These are phyloP conservation scores for Monopterus albus DNA, from an alignment of 2,113 vertebrate genomes.

Conservation along the genomic window DNA sequence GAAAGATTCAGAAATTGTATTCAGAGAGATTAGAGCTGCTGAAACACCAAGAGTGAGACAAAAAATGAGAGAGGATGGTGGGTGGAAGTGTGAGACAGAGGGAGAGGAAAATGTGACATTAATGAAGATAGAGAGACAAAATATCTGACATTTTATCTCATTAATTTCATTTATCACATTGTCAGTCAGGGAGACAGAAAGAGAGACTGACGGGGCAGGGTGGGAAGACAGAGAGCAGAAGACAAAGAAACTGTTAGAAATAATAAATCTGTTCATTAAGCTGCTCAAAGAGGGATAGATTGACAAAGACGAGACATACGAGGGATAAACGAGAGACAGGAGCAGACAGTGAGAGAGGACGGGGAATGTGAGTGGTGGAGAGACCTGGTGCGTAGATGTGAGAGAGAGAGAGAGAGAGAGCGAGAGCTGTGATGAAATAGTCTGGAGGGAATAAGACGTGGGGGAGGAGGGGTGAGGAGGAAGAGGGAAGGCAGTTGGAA, in stretches of 20 bases:
- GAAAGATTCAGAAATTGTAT: slow-evolving; percentile 12
- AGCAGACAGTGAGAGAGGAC: slow-evolving; percentile 17
- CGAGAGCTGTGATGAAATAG: slow-evolving; percentile 33
- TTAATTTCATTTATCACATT: slow-evolving; percentile 54
- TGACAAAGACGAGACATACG: slow-evolving; percentile 6
- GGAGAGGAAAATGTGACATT: slow-evolving; percentile 38
- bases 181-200: slow-evolving; percentile 28
- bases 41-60: slow-evolving; percentile 22
- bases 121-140: slow-evolving; percentile 22
- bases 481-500: slow-evolving; percentile 15
- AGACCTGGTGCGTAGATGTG: slow-evolving; percentile 48
- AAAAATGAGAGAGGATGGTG: slow-evolving; percentile 39
- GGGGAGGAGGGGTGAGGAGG: slow-evolving; percentile 20
- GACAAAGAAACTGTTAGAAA: slow-evolving; percentile 16
- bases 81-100: slow-evolving; percentile 71
- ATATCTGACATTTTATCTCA: slow-evolving; percentile 17
- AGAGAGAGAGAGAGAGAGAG: slow-evolving; percentile 12
- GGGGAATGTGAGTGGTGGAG: slow-evolving; percentile 23
- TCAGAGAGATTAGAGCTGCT: slow-evolving; percentile 31
- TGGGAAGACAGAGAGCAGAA: not conserved
- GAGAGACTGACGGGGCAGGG: slow-evolving; percentile 1
- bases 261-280: slow-evolving; percentile 47
- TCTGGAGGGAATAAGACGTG: slow-evolving; percentile 33
- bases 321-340: not conserved
- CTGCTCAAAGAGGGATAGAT: slow-evolving; percentile 24